Evolutionary conservation across 2,113 vertebrate genomes (phyloP).

Genomic region (Edolisoma coerulescens): DNA sequence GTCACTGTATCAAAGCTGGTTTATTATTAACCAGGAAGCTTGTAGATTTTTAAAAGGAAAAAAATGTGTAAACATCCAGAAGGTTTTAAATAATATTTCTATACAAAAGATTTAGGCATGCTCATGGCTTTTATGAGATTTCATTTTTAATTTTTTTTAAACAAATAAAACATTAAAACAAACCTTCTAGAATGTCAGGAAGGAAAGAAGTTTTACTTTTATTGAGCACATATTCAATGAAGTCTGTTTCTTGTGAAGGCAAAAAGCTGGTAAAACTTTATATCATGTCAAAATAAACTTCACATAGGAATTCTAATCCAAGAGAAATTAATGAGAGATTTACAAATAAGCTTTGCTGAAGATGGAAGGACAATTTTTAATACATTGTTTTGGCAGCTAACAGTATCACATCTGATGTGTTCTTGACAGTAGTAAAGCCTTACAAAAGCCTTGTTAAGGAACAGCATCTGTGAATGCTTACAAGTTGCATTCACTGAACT

Average conservation of each 20-base stretch:
- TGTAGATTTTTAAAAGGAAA: not conserved
- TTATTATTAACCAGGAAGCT: not conserved
- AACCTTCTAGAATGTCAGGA: not conserved
- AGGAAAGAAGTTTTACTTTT: not conserved
- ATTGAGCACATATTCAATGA: not conserved
- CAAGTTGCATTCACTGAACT: not conserved
- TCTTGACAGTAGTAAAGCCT: conserved; percentile 1
- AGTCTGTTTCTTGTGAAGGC: not conserved
- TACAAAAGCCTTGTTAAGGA: conserved; percentile 16
- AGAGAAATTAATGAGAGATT: not conserved
- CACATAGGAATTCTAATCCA: not conserved
- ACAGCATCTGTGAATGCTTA: conserved; percentile 8
- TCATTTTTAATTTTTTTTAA: not conserved
- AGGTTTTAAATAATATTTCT: not conserved
- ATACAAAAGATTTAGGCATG: not conserved
- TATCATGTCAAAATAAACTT: not conserved
- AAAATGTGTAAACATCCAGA: not conserved
- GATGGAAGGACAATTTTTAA: not conserved
- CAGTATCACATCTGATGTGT: not conserved
- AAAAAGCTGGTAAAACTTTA: not conserved
- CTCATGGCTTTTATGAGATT: not conserved
- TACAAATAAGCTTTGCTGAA: not conserved
- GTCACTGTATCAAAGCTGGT: not conserved
- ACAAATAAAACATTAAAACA: not conserved
- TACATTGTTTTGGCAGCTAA: conserved; percentile 9